A percentile compares a stretch with the other conserved stretches of the same genome.
These are phyloP conservation scores for Propithecus perrieri DNA, from an alignment of 2,797 vertebrate species.

Conservation along the genomic window DNA sequence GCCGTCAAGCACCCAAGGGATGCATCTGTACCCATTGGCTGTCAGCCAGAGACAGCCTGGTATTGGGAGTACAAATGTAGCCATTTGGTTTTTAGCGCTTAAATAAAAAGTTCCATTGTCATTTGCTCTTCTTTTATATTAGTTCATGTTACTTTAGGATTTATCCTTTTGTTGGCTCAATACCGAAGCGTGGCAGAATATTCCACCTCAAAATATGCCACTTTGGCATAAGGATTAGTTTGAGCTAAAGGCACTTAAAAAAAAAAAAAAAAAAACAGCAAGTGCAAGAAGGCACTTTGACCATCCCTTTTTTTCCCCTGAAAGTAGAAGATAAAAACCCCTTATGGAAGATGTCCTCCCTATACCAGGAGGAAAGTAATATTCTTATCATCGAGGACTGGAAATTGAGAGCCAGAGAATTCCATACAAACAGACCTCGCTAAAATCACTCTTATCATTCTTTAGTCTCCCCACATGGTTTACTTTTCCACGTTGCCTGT, in stretches of 20 bases:
- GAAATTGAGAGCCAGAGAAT: background rate
- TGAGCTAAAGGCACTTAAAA: background rate
- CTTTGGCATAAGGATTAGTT: background rate
- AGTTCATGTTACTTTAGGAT: background rate
- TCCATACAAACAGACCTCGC: background rate
- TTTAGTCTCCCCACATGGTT: background rate
- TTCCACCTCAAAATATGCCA: background rate
- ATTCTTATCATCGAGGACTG: background rate
- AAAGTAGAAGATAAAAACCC: background rate
- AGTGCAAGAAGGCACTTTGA: background rate
- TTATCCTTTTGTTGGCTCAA: background rate
- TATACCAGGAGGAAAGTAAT: background rate
- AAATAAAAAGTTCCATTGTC: background rate
- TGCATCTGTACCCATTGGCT: fast-evolving
- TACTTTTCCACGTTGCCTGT: background rate
- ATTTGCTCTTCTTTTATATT: background rate
- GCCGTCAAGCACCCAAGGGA: too few species aligned
- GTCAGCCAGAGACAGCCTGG: background rate
- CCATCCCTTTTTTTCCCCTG: background rate
- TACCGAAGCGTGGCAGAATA: background rate
- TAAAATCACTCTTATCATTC: background rate
- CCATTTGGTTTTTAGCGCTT: background rate
- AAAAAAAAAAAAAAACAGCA: background rate
- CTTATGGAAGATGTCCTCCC: background rate
- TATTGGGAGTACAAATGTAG: background rate